Conservation (phyloP, 2,888 invertebrate genomes). For the Drosophila putrida region DNA sequence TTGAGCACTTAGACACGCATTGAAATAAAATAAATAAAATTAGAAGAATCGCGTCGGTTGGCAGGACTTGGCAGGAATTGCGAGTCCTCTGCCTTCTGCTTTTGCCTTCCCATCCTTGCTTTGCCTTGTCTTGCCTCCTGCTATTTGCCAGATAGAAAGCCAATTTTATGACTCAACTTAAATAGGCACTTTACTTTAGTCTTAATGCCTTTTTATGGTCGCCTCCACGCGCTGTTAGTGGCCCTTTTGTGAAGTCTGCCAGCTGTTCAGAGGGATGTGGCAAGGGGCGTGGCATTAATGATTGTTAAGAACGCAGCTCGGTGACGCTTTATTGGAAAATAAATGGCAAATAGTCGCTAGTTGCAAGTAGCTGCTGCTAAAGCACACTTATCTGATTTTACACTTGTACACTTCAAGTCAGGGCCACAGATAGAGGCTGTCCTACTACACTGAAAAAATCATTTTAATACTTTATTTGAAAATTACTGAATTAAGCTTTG, state of each 20-base stretch:
- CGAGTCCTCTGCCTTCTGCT: background rate
- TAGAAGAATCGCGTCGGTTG: conserved; percentile 47
- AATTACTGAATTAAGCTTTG: too few species aligned
- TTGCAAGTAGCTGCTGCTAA: conserved; percentile 41
- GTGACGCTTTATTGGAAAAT: conserved; percentile 76
- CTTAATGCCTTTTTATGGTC: conserved; percentile 80
- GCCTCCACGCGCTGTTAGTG: conserved; percentile 58
- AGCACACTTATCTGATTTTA: conserved; percentile 76
- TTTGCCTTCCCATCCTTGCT: too few species aligned
- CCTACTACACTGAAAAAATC: too few species aligned
- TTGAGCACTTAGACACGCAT: conserved; percentile 76
- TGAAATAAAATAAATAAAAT: conserved; percentile 81
- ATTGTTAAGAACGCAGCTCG: conserved; percentile 61
- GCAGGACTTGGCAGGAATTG: conserved; percentile 5
- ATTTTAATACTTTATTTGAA: too few species aligned
- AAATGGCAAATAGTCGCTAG: conserved; percentile 75
- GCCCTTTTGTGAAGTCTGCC: conserved; percentile 37
- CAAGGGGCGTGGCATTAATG: conserved; percentile 66
- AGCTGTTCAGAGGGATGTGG: conserved; percentile 30
- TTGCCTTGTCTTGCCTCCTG: conserved; percentile 10
- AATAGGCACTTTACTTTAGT: conserved; percentile 81
- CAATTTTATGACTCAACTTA: conserved; percentile 82
- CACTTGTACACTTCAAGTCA: conserved; percentile 56
- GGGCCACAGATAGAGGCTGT: background rate
- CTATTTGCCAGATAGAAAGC: conserved; percentile 77